phyloP scores from a whole-genome alignment of 2,797 vertebrate species.

The Sebastes vulpes region DNA sequence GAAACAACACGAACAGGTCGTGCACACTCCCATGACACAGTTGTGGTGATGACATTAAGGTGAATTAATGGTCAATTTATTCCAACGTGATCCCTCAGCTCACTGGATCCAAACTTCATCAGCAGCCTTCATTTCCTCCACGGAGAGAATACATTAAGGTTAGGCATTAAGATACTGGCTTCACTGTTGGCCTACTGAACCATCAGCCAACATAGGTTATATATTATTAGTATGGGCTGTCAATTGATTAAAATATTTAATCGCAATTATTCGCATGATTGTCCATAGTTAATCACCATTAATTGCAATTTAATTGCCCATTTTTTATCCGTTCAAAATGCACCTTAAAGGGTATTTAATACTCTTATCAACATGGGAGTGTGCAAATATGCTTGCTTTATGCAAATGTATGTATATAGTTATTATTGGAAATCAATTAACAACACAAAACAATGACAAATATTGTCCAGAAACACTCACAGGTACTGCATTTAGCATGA shows the following conservation, averaged over 20 bases:
- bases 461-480: no score
- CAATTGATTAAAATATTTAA: no score
- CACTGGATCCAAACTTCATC: conserved; percentile 1
- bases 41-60: conserved; percentile 14
- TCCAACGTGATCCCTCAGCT: background rate
- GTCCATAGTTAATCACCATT: no score
- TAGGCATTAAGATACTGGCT: background rate
- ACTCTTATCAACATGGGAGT: no score
- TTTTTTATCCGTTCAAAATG: no score
- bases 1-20: conserved; percentile 3
- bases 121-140: background rate
- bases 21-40: background rate
- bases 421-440: no score
- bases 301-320: accelerated
- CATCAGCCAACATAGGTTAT: background rate
- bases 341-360: no score
- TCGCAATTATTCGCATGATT: no score
- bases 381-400: no score
- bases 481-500: no score
- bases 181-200: background rate
- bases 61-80: conserved; percentile 22
- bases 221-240: background rate
- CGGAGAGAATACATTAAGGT: background rate
- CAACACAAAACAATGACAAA: accelerated
- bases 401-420: no score